These are phyloP conservation scores for Caenorhabditis sp. DNA, from an alignment of 2,888 invertebrate genomes.

Conservation along the genomic window DNA sequence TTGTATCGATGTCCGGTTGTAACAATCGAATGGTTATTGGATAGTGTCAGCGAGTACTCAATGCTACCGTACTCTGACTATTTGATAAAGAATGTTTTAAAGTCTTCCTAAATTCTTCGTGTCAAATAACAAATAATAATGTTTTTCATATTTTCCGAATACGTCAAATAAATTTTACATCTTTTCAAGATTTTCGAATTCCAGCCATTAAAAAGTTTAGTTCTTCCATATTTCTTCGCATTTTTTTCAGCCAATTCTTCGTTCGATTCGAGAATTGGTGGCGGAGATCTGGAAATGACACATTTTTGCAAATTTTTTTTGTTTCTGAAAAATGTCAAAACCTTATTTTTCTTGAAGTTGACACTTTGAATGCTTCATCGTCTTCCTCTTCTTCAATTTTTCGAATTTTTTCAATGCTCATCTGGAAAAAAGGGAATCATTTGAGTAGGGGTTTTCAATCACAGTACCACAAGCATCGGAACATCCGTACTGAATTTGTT, in stretches of 20 bases:
- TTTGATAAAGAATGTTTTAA: constrained; percentile 20
- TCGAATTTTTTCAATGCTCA: constrained; percentile 24
- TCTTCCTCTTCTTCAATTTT: constrained; percentile 5
- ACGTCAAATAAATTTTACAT: not conserved
- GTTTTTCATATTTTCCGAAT: not conserved
- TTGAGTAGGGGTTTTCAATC: not conserved
- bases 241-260: constrained; percentile 1
- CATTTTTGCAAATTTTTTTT: not conserved
- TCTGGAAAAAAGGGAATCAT: constrained; percentile 19
- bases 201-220: not conserved
- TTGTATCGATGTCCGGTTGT: constrained; percentile 25
- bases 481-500: constrained; percentile 13
- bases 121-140: not conserved
- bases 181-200: not conserved
- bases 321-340: not conserved
- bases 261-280: not conserved
- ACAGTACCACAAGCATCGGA: constrained; percentile 32
- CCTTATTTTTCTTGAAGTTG: not conserved
- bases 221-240: constrained; percentile 9
- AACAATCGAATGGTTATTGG: constrained; percentile 34
- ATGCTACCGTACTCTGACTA: constrained; percentile 16
- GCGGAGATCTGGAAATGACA: not conserved
- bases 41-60: constrained; percentile 33
- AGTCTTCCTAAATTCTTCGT: not conserved
- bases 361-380: constrained; percentile 7